phyloP scores from a whole-genome alignment of 2,888 invertebrate genomes.

The Boloria selene region DNA sequence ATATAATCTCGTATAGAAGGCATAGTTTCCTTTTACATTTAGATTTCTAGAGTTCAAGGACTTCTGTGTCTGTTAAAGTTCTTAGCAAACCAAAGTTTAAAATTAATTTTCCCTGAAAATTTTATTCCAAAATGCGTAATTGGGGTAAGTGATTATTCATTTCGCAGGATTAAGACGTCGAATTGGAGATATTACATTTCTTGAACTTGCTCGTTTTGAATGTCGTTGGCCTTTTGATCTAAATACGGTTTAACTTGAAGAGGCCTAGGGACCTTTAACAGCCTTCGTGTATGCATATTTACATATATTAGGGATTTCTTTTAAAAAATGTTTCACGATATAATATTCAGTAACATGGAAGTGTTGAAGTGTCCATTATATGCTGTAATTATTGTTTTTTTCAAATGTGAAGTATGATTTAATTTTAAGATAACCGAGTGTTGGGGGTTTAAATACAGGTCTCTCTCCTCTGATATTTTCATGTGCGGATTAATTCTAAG shows the following conservation, averaged over 20 bases:
- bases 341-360: too few relatives aligned
- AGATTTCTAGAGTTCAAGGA: conserved; percentile 80
- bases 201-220: conserved; percentile 20
- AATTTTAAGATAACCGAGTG: too few relatives aligned
- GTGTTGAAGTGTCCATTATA: too few relatives aligned
- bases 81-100: conserved; percentile 35
- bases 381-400: too few relatives aligned
- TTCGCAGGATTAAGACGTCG: conserved; percentile 4
- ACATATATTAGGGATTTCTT: not conserved
- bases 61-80: conserved; percentile 73
- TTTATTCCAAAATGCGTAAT: conserved; percentile 7
- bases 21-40: conserved; percentile 79
- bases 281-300: conserved; percentile 3
- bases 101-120: not conserved
- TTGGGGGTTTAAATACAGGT: too few relatives aligned
- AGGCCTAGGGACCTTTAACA: conserved; percentile 13
- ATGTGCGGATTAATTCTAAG: too few relatives aligned
- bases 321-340: not conserved
- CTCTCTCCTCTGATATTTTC: too few relatives aligned
- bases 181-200: conserved; percentile 17
- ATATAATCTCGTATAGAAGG: conserved; percentile 68
- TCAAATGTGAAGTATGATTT: too few relatives aligned
- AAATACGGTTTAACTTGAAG: conserved; percentile 21
- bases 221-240: conserved; percentile 25
- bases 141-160: conserved; percentile 3